Conservation (phyloP, 2,113 vertebrate species). For the Gorsachius goisagi region DNA sequence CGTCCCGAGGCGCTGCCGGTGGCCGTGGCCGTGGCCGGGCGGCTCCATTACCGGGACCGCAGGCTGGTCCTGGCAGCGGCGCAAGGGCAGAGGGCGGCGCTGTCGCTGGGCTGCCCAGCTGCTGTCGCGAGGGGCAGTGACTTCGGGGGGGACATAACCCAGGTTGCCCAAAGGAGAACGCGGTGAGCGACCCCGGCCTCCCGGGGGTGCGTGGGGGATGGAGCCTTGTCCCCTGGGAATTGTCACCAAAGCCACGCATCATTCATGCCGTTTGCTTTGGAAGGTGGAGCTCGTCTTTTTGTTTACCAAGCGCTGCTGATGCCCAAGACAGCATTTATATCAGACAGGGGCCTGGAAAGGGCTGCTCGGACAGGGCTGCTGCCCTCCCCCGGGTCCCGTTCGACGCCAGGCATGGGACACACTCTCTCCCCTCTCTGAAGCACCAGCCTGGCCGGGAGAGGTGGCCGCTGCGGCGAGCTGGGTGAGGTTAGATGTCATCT, state of each 20-base stretch:
- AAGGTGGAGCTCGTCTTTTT: slow-evolving; percentile 18
- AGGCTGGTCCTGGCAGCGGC: neutral
- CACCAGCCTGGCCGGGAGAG: slow-evolving; percentile 36
- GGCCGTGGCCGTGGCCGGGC: neutral
- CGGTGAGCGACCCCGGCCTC: slow-evolving; percentile 40
- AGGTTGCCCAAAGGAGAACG: slow-evolving; percentile 36
- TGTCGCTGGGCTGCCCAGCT: neutral
- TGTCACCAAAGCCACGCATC: slow-evolving; percentile 18
- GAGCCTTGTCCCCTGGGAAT: neutral
- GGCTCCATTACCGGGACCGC: neutral
- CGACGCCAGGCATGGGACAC: neutral
- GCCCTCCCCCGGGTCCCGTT: slow-evolving; percentile 26
- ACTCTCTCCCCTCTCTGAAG: neutral
- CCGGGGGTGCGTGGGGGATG: slow-evolving; percentile 42
- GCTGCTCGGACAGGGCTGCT: neutral
- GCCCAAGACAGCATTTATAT: slow-evolving; percentile 13
- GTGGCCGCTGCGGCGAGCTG: slow-evolving; percentile 23
- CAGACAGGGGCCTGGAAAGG: slow-evolving; percentile 12
- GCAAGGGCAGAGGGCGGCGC: neutral
- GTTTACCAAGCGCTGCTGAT: slow-evolving; percentile 6
- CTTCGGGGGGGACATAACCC: slow-evolving; percentile 31
- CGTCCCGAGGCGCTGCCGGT: accelerated
- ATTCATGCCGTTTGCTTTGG: slow-evolving; percentile 12
- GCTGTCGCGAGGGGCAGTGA: slow-evolving; percentile 6
- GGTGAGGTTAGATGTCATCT: slow-evolving; percentile 58